phyloP scores from a whole-genome alignment of 1,140 invertebrate species.

The Tyrophagus putrescentiae region DNA sequence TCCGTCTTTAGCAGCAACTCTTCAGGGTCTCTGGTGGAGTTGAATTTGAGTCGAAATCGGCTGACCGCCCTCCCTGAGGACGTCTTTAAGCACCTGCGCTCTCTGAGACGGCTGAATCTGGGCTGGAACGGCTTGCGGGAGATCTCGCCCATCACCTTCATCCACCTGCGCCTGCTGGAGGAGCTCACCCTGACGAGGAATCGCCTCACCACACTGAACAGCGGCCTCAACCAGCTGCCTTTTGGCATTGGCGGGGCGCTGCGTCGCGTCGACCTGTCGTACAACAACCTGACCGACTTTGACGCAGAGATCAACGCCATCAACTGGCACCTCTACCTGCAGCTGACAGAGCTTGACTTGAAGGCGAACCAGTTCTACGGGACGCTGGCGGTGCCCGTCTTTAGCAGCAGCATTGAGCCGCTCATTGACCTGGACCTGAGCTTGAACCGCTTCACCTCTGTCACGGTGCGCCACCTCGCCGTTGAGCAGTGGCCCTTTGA shows the following conservation, averaged over 20 bases:
- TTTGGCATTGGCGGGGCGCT: slow-evolving; percentile 22
- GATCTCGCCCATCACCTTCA: slow-evolving; percentile 18
- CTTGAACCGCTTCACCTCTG: slow-evolving; percentile 23
- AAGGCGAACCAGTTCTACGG: slow-evolving; percentile 24
- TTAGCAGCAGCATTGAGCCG: slow-evolving; percentile 17
- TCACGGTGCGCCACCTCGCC: slow-evolving; percentile 19
- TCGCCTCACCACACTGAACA: slow-evolving; percentile 22
- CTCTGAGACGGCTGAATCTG: slow-evolving; percentile 16
- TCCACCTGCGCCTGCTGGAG: slow-evolving; percentile 21
- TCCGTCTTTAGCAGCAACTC: slow-evolving; percentile 20
- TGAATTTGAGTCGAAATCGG: slow-evolving; percentile 21
- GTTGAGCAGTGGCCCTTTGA: slow-evolving; percentile 14
- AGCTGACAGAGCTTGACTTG: slow-evolving; percentile 24
- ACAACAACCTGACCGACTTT: slow-evolving; percentile 23
- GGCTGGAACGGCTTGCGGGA: slow-evolving; percentile 14
- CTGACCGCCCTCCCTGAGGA: slow-evolving; percentile 12
- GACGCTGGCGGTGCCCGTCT: slow-evolving; percentile 22
- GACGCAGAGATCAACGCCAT: slow-evolving; percentile 20
- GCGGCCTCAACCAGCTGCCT: slow-evolving; percentile 2
- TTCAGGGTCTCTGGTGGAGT: slow-evolving; percentile 4
- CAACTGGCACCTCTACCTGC: slow-evolving; percentile 25
- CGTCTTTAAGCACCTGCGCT: slow-evolving; percentile 16
- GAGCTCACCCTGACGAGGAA: slow-evolving; percentile 24
- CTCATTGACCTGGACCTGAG: slow-evolving; percentile 22
- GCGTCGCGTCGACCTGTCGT: slow-evolving; percentile 19